Evolutionary conservation across 2,888 invertebrate species (phyloP), one percentile per base, ranked within the genome.

Genomic region (Pachydiplax longipennis): DNA sequence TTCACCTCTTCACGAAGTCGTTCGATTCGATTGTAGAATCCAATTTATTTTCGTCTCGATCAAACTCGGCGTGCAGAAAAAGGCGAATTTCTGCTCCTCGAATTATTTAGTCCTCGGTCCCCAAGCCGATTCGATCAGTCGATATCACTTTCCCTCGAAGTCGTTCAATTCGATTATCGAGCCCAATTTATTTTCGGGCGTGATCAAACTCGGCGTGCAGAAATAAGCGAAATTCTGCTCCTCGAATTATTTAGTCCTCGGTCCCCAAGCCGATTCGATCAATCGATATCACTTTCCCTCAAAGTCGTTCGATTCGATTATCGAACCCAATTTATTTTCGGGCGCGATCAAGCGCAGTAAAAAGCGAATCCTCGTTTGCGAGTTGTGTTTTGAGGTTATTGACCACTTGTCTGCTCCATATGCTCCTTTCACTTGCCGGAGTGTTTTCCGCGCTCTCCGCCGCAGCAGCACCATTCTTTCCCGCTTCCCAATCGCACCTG

Each of bases 391-490:
- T 13, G 37, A 37, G 87, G 87, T 87, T 61, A 87, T 87, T 87
- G 87, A 87, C 87, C 87, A 87, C 35, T 44, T n/a, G 87, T 87
- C 18, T 61, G n/a, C 13, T 22, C 61, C 87, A 18, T 48, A n/a
- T 37, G 61, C 37, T 37, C 87, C 87, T 87, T 87, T 87, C 87
- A 87, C 87, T 87, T 18, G 83, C 18, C 53, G n/a, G 81, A 25
- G 48, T 0, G 58, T 61, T 37, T 87, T 53, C 82, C 82, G 22
- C 5, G 37, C 37, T 5, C 37, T 2, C 37, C 83, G 10, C 83
- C 31, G 25, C 83, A 10, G n/a, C 40, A 25, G 73, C 73, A 10
- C 58, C 53, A n/a, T 58, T 18, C 58, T 61, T 31, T 31, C 37
- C 22, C 87, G 44, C 58, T 4, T 37, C 40, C 13, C 53, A 3